Evolutionary conservation across 1,140 invertebrate genomes (phyloP).

Genomic region (Drosophila auraria): DNA sequence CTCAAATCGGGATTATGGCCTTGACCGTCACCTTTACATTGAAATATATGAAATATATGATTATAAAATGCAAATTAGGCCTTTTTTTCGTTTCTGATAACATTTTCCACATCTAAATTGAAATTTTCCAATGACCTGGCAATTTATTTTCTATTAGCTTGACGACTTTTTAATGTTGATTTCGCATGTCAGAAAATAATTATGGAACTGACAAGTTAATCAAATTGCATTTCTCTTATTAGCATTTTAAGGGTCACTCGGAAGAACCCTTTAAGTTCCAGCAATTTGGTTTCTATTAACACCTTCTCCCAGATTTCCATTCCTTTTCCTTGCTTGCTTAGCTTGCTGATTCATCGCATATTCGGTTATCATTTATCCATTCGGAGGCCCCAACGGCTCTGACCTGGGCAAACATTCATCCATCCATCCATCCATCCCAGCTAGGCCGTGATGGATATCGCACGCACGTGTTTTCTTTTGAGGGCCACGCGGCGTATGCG

Average conservation of each 20-base stretch:
- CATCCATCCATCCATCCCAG: constrained; percentile 3
- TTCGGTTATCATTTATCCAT: constrained; percentile 29
- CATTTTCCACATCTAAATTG: background rate
- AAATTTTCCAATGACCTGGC: background rate
- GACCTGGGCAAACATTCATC: constrained; percentile 31
- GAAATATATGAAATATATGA: background rate
- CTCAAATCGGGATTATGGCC: background rate
- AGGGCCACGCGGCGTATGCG: constrained; percentile 47
- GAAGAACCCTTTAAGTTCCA: too few relatives aligned
- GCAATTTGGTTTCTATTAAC: too few relatives aligned
- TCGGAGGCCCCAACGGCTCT: constrained; percentile 4
- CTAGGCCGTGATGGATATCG: constrained; percentile 39
- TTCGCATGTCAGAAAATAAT: background rate
- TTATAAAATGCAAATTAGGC: background rate
- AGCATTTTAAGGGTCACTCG: too few relatives aligned
- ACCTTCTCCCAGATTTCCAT: background rate
- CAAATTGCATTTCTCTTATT: background rate
- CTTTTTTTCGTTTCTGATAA: too few relatives aligned
- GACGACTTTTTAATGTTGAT: too few relatives aligned
- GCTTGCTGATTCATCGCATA: constrained; percentile 29
- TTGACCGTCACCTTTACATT: too few relatives aligned
- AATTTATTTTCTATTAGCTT: background rate
- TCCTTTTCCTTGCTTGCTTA: background rate
- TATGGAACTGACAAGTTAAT: background rate
- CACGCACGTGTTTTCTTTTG: constrained; percentile 25